Base-by-base conservation (phyloP, 2,888 invertebrate genomes). In the Bursaphelenchus okinawaensis region DNA sequence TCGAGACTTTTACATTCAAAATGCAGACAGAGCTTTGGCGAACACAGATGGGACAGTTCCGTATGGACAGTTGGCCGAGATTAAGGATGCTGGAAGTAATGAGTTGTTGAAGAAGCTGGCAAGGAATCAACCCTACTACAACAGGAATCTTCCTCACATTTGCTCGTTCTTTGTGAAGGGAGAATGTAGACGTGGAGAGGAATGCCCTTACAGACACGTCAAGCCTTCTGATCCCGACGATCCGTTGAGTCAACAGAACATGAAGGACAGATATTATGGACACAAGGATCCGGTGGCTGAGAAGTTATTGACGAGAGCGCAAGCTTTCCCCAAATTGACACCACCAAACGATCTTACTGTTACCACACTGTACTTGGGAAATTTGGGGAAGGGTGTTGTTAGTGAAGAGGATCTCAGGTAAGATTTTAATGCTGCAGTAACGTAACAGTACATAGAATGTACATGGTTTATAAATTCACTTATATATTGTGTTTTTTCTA, bases 81-180 rank as follows among this genome's bases (percentile, higher is more conserved):
- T 91, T 20, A 56, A 67, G 2, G 77, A 78, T 0, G 89, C 89
- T 80, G 90, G 77, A 87, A 90, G 69, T 87, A 85, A 90, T 74
- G 92, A 71, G 80, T 87, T 93, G 77, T 84, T 94, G 66, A 87
- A 91, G 85, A 90, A 93, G 75, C 85, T 94, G 75, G 93, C 93
- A 0, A 86, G 93, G 60, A 93, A 92, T 4, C 90, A 91, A 54
- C 94, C 94, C 0, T 95, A 94, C 84, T 94, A 95, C 84, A 93
- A 93, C 83, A 86, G 94, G 63, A 94, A 94, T 82, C 87, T 92
- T 75, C 93, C 94, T 0, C 94, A 94, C 84, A 92, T 94, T 59
- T 94, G 94, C 84, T 93, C 93, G 0, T 95, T 94, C 84, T 94
- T 93, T 91, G 93, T 94, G n/a, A 95, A 94, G 86, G 94, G 93